These are phyloP conservation scores for Graptemys geographica DNA, from an alignment of 2,797 vertebrate species.

Conservation along the genomic window DNA sequence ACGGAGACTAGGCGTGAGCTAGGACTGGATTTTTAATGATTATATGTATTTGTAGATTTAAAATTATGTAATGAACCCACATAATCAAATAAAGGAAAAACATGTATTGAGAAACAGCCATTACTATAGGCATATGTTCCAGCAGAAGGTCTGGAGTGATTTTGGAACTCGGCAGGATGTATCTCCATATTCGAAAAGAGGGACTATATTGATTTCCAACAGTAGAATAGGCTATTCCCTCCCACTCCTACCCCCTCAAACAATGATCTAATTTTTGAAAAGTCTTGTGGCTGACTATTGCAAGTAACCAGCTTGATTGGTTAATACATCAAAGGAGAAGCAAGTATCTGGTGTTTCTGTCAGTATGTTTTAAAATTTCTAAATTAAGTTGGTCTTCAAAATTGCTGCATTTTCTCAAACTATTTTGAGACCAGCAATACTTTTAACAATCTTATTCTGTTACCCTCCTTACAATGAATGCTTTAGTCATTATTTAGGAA, in stretches of 20 bases:
- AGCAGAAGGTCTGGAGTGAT: background rate
- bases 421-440: background rate
- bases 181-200: background rate
- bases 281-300: background rate
- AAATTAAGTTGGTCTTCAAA: background rate
- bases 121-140: background rate
- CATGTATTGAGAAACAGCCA: background rate
- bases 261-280: background rate
- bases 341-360: background rate
- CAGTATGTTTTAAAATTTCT: background rate
- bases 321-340: background rate
- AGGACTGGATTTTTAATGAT: background rate
- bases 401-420: background rate
- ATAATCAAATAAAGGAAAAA: background rate
- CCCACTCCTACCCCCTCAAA: background rate
- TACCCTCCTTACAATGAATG: background rate
- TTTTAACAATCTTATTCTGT: background rate
- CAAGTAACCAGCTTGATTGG: background rate
- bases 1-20: background rate
- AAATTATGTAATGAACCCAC: background rate
- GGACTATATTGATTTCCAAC: background rate
- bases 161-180: background rate
- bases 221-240: background rate
- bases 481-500: background rate
- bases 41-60: background rate